Percentiles rank a stretch among this genome's conserved stretches.
Conservation (phyloP, 2,888 invertebrate species). For the Calameuta idolon region DNA sequence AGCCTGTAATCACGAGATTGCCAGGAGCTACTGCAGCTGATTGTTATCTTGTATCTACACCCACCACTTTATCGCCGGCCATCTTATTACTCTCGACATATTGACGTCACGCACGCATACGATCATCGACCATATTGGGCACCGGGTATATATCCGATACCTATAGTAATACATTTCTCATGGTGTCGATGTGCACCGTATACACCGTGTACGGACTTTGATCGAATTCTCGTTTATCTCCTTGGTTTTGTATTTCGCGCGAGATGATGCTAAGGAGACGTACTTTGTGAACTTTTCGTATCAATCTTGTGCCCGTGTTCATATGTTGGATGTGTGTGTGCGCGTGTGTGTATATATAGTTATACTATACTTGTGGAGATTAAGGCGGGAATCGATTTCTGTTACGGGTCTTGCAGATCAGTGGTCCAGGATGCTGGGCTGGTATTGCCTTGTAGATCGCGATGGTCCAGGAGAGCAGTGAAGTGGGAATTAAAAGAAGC, state of each 20-base stretch:
- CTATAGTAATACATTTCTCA: neutral
- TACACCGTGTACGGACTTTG: neutral
- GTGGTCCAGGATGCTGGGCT: neutral
- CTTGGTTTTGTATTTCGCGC: neutral
- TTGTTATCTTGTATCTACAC: constrained; percentile 67
- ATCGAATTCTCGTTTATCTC: neutral
- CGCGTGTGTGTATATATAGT: neutral
- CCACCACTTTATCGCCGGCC: constrained; percentile 66
- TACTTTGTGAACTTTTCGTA: neutral
- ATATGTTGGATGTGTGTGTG: neutral
- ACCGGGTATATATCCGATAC: neutral
- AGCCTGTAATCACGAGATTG: constrained; percentile 65
- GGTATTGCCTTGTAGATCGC: neutral
- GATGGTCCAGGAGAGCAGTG: constrained; percentile 17
- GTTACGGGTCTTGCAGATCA: neutral
- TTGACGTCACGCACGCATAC: constrained; percentile 64
- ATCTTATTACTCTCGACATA: constrained; percentile 65
- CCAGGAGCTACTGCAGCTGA: constrained; percentile 66
- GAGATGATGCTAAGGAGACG: neutral
- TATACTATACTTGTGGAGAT: neutral
- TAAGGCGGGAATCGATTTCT: neutral
- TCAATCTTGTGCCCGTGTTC: neutral
- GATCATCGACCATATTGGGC: constrained; percentile 13
- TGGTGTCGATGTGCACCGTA: neutral
- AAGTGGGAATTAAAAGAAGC: constrained; percentile 15